Percentiles rank a stretch among this genome's conserved stretches.
Conservation (phyloP, 2,113 vertebrate genomes). For the Panthera tigris region DNA sequence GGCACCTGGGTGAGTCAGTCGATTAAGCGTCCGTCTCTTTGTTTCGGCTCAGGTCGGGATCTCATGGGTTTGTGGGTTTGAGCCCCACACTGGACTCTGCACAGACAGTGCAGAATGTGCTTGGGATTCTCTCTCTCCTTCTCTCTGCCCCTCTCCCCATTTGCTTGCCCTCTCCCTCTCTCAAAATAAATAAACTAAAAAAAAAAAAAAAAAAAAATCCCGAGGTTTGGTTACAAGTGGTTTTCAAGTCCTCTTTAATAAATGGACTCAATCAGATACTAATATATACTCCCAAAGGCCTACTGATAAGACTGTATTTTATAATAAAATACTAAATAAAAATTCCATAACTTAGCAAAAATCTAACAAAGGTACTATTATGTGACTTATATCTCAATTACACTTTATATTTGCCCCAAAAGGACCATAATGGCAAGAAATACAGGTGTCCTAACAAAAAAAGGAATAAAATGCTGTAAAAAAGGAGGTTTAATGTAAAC, state of each 20-base stretch:
- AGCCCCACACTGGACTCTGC: too few species aligned
- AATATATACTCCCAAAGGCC: not conserved
- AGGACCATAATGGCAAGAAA: not conserved
- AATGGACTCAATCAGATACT: not conserved
- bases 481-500: not conserved
- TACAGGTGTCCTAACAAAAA: not conserved
- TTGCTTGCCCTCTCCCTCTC: too few species aligned
- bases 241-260: constrained; percentile 33
- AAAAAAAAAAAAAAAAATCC: not conserved
- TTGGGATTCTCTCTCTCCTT: too few species aligned
- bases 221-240: not conserved
- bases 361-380: not conserved
- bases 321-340: constrained; percentile 10
- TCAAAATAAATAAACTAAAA: too few species aligned
- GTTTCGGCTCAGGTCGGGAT: too few species aligned
- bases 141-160: too few species aligned
- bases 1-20: too few species aligned
- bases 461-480: not conserved
- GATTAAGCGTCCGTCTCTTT: too few species aligned
- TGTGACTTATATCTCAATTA: constrained; percentile 19
- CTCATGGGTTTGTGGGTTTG: too few species aligned
- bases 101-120: too few species aligned
- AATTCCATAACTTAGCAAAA: not conserved
- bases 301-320: not conserved
- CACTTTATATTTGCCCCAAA: not conserved